Conservation (phyloP, 2,888 invertebrate genomes). For the Vesta saturnalis region DNA sequence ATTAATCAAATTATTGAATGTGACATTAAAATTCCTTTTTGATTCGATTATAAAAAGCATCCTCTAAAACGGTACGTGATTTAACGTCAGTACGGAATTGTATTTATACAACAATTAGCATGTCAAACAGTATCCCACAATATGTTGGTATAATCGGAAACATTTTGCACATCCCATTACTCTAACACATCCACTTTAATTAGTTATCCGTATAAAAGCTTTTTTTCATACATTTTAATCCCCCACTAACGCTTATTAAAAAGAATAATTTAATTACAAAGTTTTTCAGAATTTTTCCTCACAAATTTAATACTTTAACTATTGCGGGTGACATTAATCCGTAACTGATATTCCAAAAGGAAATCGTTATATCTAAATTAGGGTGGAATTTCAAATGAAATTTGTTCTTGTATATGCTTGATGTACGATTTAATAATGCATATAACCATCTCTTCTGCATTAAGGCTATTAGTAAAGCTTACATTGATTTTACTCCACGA, state of each 20-base stretch:
- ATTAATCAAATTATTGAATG: too few species aligned
- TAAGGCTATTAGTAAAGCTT: neutral
- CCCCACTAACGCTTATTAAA: neutral
- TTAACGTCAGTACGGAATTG: too few species aligned
- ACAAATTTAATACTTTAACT: neutral
- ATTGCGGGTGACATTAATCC: neutral
- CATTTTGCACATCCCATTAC: too few species aligned
- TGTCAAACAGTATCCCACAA: too few species aligned
- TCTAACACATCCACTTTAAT: constrained; percentile 24
- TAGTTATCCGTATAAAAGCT: too few species aligned
- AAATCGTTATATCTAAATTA: constrained; percentile 1
- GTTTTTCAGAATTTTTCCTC: neutral
- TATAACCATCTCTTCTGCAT: neutral
- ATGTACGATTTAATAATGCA: too few species aligned
- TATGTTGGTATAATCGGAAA: too few species aligned
- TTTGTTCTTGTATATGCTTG: neutral
- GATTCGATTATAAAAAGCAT: too few species aligned
- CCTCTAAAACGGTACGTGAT: too few species aligned
- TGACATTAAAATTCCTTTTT: too few species aligned
- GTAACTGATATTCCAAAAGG: neutral
- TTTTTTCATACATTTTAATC: neutral
- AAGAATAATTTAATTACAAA: neutral
- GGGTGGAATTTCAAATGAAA: constrained; percentile 1
- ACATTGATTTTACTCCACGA: neutral
- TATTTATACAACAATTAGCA: too few species aligned